Evolutionary conservation across 1,140 invertebrate genomes (phyloP).

Genomic region (Yoshiicerus persimilis): DNA sequence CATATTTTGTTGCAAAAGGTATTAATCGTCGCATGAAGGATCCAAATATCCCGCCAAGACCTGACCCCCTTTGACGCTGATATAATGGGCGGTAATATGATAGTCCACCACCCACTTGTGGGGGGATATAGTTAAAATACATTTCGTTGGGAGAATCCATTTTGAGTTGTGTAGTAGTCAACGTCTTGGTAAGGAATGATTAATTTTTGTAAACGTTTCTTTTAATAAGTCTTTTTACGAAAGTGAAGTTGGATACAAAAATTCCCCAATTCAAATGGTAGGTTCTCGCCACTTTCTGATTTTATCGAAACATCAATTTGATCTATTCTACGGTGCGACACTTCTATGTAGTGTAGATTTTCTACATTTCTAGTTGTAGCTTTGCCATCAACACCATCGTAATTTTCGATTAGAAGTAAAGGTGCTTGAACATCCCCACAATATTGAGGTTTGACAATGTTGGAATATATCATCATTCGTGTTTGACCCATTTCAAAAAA

Average conservation of each 20-base stretch:
- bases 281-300: neutral
- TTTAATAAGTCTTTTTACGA: neutral
- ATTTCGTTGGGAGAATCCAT: neutral
- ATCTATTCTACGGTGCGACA: neutral
- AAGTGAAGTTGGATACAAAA: neutral
- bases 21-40: neutral
- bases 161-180: neutral
- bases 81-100: neutral
- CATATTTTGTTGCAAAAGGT: neutral
- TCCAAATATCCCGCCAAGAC: neutral
- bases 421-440: neutral
- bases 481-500: neutral
- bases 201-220: neutral
- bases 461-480: neutral
- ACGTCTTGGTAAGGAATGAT: neutral
- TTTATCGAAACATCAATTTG: neutral
- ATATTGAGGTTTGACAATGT: neutral
- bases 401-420: neutral
- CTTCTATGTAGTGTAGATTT: neutral
- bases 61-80: neutral
- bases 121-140: neutral
- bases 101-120: neutral
- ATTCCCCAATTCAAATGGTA: neutral
- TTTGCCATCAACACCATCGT: neutral
- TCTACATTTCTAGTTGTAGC: neutral